Evolutionary conservation across 2,113 vertebrate species (phyloP).

Genomic region (Rhadina sibilatrix): DNA sequence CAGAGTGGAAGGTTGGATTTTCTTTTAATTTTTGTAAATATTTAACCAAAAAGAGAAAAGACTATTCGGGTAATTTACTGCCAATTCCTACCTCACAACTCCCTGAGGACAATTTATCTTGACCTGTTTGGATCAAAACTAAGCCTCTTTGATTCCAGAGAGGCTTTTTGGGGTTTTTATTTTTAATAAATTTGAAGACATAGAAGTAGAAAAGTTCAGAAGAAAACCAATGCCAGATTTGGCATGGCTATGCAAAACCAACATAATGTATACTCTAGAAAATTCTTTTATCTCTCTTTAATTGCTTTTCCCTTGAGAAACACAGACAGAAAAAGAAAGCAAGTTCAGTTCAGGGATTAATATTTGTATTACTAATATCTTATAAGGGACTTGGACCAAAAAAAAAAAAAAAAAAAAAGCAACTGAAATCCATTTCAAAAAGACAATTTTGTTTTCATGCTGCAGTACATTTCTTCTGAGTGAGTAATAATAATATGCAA

Average conservation of each 20-base stretch:
- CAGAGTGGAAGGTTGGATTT: neutral
- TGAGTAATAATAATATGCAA: neutral
- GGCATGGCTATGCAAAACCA: neutral
- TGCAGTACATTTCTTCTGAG: neutral
- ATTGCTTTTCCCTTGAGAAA: neutral
- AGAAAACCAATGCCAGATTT: neutral
- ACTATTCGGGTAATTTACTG: neutral
- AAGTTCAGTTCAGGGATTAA: neutral
- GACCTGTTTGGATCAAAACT: neutral
- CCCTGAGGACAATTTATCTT: neutral
- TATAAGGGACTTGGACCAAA: neutral
- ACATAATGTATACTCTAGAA: fast-evolving
- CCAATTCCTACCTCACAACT: neutral
- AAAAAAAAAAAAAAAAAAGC: neutral
- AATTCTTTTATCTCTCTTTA: neutral
- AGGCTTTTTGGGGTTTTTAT: neutral
- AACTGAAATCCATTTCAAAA: neutral
- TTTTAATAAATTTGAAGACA: neutral
- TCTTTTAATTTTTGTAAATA: neutral
- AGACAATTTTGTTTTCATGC: neutral
- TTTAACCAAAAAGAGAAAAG: neutral
- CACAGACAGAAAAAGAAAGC: neutral
- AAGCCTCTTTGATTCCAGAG: neutral
- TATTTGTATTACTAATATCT: neutral
- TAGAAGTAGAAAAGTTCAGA: neutral